Percentiles rank a stretch among this genome's conserved stretches.
Evolutionary conservation across 2,888 invertebrate genomes (phyloP).

Genomic region (Leptinotarsa tumamoca): DNA sequence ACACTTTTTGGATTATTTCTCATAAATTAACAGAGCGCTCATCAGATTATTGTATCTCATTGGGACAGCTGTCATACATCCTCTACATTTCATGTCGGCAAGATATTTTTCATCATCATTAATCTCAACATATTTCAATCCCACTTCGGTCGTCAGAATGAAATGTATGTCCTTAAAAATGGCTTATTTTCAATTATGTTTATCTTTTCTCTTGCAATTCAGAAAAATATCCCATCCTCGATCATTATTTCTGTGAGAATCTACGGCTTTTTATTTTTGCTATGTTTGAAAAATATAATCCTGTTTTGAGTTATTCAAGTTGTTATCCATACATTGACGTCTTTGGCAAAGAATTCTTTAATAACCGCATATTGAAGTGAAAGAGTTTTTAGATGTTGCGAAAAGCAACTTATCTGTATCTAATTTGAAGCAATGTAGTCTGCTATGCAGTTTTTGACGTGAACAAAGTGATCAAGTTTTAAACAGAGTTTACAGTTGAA

Average conservation of each 20-base stretch:
- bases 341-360: constrained; percentile 45
- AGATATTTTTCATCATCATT: background rate
- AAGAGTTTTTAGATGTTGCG: constrained; percentile 46
- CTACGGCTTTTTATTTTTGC: constrained; percentile 13
- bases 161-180: constrained; percentile 17
- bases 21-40: too few relatives aligned
- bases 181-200: constrained; percentile 23
- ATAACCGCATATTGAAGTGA: constrained; percentile 45
- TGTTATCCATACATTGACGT: constrained; percentile 39
- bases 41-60: background rate
- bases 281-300: constrained; percentile 37
- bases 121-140: background rate
- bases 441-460: constrained; percentile 61
- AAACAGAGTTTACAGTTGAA: constrained; percentile 50
- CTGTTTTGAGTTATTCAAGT: constrained; percentile 39
- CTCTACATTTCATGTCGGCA: background rate
- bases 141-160: background rate
- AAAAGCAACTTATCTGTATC: constrained; percentile 55
- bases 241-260: constrained; percentile 34
- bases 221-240: constrained; percentile 24
- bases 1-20: background rate
- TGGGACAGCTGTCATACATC: background rate
- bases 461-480: constrained; percentile 59
- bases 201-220: constrained; percentile 22
- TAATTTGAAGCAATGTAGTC: constrained; percentile 60